Evolutionary conservation across 2,113 vertebrate genomes (phyloP).

Genomic region (Taurulus bubalis): DNA sequence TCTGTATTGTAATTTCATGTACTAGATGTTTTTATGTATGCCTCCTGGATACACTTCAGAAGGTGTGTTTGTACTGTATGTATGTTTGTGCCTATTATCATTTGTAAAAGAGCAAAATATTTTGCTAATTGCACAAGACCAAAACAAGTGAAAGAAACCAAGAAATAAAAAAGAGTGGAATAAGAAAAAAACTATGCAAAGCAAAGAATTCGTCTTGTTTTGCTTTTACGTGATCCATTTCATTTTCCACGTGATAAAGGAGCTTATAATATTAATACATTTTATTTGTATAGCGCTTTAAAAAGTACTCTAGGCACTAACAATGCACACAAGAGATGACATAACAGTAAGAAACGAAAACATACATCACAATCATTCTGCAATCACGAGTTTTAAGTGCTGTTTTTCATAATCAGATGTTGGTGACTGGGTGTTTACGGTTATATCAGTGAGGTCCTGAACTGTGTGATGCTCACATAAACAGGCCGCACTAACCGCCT

Average conservation of each 20-base stretch:
- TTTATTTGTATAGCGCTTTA: no score
- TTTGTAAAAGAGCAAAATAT: conserved; percentile 69
- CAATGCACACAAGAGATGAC: no score
- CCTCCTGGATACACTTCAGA: conserved; percentile 53
- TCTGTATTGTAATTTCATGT: conserved; percentile 60
- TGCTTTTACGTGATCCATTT: background rate
- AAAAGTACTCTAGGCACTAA: no score
- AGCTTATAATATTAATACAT: no score
- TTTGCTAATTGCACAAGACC: conserved; percentile 77
- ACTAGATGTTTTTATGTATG: conserved; percentile 55
- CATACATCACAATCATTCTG: no score
- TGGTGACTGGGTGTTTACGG: background rate
- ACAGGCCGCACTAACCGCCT: no score
- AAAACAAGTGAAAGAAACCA: conserved; percentile 56
- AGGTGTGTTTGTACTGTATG: conserved; percentile 65
- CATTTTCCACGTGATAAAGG: background rate
- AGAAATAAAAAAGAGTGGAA: conserved; percentile 63
- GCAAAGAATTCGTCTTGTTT: conserved; percentile 26
- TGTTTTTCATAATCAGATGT: background rate
- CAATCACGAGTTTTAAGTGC: no score
- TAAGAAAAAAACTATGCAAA: conserved; percentile 73
- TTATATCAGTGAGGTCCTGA: background rate
- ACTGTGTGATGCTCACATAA: no score
- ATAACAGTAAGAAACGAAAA: no score
- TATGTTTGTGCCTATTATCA: conserved; percentile 70